Base-by-base conservation (phyloP, 2,113 vertebrate genomes). In the Salminus brasiliensis region DNA sequence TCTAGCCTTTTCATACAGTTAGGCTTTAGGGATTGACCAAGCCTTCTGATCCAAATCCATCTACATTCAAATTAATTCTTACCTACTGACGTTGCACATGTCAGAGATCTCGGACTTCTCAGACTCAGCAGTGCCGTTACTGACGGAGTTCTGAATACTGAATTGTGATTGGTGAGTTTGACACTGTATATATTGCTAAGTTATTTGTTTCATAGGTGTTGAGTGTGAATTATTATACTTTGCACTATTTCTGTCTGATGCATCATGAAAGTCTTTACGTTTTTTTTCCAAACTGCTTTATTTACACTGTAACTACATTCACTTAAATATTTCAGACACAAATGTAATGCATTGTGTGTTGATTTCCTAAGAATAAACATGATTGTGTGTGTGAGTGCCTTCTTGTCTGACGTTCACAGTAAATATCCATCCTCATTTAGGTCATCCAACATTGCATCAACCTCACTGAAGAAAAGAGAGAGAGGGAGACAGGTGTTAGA, bases 371-470 rank as follows among this genome's bases (percentile, higher is more conserved):
- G 79, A 72, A 71, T 70, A 86, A 86, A 76, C 79, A 74, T 70
- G 10, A 65, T 32, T 60, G 32, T 41, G n/a, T 70, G 52, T 74
- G 34, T 3, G 69, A 39, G 23, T 82, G 68, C 21, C 47, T 72
- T 30, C 13, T 15, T 67, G 1, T 60, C 32, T 65, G 65, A 21
- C 81, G 72, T 83, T 74, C 30, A 70, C 67, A 15, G 77, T 68
- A 77, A 53, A 39, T 8, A 23, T 81, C 39, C 74, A 32, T 83
- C 76, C 3, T 89, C 79, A 52, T 52, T 65, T n/a, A 89, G 60
- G 80, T 87, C 78, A 39, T 83, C 78, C 81, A 93, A 82, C 81
- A 85, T 30, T 7, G 65, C 70, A 52, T 93, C 87, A 78, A 93
- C 88, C 75, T 92, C 86, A 74, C 92, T 94, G 76, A 45, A 85